A percentile compares a stretch with the other conserved stretches of the same genome.
These are phyloP conservation scores for Stomatorhinus walkeri DNA, from an alignment of 2,797 vertebrate genomes.

Conservation along the genomic window DNA sequence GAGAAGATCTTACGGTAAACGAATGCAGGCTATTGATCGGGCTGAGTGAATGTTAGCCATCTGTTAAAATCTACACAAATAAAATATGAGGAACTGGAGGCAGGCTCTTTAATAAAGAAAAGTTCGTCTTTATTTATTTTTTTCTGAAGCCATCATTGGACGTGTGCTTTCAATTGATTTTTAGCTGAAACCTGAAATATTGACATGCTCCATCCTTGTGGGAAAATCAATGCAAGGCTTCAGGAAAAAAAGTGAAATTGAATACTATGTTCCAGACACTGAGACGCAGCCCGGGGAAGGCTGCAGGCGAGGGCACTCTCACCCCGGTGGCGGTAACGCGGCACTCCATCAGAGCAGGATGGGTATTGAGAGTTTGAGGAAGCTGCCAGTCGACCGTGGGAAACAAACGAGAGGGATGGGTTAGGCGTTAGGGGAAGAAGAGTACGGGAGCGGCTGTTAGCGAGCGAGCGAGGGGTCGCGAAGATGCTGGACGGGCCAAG, in stretches of 20 bases:
- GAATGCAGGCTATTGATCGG: background rate
- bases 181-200: slow-evolving; percentile 20
- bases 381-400: background rate
- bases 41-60: slow-evolving; percentile 5
- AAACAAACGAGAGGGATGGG: background rate
- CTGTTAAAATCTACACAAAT: slow-evolving; percentile 5
- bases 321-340: background rate
- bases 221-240: slow-evolving; percentile 14
- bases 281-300: background rate
- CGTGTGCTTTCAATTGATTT: slow-evolving; percentile 15
- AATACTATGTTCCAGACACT: background rate
- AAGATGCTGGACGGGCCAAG: background rate
- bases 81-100: background rate
- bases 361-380: background rate
- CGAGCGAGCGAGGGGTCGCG: background rate
- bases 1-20: background rate
- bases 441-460: background rate
- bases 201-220: slow-evolving; percentile 20
- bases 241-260: slow-evolving; percentile 6
- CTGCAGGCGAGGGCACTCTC: background rate
- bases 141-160: background rate
- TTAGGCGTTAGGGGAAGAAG: too few species aligned
- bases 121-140: background rate
- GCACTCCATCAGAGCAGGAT: background rate
- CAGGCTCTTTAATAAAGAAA: slow-evolving; percentile 4